Base-by-base conservation (phyloP, 2,888 invertebrate genomes). In the Lamproptera curius region DNA sequence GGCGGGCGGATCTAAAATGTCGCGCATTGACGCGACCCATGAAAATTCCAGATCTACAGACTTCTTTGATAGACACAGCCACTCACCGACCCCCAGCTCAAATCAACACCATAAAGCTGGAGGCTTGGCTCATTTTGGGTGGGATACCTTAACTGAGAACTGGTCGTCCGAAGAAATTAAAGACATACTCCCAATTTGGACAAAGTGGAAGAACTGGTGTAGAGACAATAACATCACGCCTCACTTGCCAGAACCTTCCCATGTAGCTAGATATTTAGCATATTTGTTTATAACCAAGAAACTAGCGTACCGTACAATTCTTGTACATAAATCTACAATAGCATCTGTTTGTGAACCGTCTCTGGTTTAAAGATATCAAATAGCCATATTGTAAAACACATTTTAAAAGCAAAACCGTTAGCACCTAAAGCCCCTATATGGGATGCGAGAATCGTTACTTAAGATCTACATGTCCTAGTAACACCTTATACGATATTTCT, bases 321-420 rank as follows among this genome's bases (percentile, higher is more conserved):
- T 28, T 28, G 28, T 28, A 9, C n/a, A 28, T 10, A 28, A 28
- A 28, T 28, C 28, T 5, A 9, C 28, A 5, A 28, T 28, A 10
- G 28, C 28, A 28, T 28, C 28, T 5, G n/a, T 10, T 28, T 10
- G 2, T 28, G 28, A 28, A 9, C 6, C 28, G 6, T 2, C 10
- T 5, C 10, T 2, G 6, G 28, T 10, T 28, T 28, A 10, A 28
- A 10, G 10, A 10, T 10, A 10, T 10, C n/a, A 8, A 10, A 2
- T 8, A 10, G 10, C 2, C 3, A 6, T 2, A 10, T 10, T 2
- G 48, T 57, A 2, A 46, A 42, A 16, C 50, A 52, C 31, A 43
- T 56, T 10, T 16, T 54, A 4, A 56, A 56, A 52, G 54, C 55
- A 26, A 46, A 52, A 23, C 40, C 44, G 0, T 4, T 50, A 23